Base-by-base conservation (phyloP, 1,140 invertebrate species). In the Trialeurodes vaporariorum region DNA sequence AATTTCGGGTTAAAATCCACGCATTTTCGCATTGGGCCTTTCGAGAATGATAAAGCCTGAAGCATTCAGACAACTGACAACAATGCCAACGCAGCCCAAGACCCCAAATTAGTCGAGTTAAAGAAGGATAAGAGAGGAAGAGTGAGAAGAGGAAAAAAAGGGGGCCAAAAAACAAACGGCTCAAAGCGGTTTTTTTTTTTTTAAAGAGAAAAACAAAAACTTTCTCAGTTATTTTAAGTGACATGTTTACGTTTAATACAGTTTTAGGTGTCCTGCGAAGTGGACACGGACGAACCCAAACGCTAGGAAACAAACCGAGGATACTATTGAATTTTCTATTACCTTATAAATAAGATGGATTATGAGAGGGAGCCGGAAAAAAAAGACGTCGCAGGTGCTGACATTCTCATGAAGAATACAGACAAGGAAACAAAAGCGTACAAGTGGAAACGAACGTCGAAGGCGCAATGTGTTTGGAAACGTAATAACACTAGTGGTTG, bases 131-230 rank as follows among this genome's bases (percentile, higher is more conserved):
- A 17, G 17, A 17, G 34, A 5, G 34, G 34, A 49, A 49, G n/a
- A 49, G 17, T 9, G 34, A 49, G 34, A 49, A 17, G 34, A 5
- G 34, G 34, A 49, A 49, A 49, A 5, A 49, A 49, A 17, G 34
- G 5, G 34, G 34, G 17, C 5, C 5, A 5, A 49, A 49, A 49
- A 49, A 49, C 34, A 49, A 49, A 5, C 34, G 34, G 34, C n/a
- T n/a, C n/a, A n/a, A n/a, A 49, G 34, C 34, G 17, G 5, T 49
- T 9, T 9, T 5, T 49, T 9, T 49, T 9, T 49, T 49, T 49
- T 49, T 49, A 49, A 49, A 49, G n/a, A 49, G 34, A 49, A 49
- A 49, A 49, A 49, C 34, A 49, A 49, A 49, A 49, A 49, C 34
- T 5, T 17, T 5, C 34, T 9, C 34, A n/a, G n/a, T n/a, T n/a